Evolutionary conservation across 2,797 vertebrate genomes (phyloP).

Genomic region (Cossypha caffra): DNA sequence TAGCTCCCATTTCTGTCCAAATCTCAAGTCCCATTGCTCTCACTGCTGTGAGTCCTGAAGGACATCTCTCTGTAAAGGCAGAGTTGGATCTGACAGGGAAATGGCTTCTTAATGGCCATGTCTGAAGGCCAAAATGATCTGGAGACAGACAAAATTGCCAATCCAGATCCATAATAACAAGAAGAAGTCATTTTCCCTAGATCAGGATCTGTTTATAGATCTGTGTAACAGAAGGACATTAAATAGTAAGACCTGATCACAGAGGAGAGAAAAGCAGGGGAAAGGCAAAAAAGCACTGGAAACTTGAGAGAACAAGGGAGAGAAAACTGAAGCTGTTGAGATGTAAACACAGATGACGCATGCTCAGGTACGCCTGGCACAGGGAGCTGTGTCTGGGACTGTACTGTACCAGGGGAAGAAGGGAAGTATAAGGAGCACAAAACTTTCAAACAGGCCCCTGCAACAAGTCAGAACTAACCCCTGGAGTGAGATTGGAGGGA

Average conservation of each 20-base stretch:
- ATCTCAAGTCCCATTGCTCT: background rate
- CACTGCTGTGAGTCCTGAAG: background rate
- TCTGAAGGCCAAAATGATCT: background rate
- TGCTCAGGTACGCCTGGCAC: background rate
- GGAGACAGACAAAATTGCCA: background rate
- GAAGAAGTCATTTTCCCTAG: background rate
- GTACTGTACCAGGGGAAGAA: background rate
- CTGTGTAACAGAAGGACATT: background rate
- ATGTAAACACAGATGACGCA: background rate
- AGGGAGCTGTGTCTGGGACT: background rate
- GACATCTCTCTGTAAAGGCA: background rate
- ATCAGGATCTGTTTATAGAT: background rate
- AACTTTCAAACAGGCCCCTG: background rate
- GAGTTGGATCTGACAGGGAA: background rate
- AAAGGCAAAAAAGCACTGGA: background rate
- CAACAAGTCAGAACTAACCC: constrained; percentile 23
- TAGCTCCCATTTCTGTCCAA: background rate
- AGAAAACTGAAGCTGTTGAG: background rate
- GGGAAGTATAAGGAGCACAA: background rate
- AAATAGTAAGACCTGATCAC: background rate
- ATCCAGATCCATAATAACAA: background rate
- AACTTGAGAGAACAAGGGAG: background rate
- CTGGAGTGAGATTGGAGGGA: background rate
- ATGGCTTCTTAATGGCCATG: background rate
- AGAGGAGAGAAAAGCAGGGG: background rate